These are phyloP conservation scores for Kradibia gibbosae DNA, from an alignment of 1,140 invertebrate species.

Conservation along the genomic window DNA sequence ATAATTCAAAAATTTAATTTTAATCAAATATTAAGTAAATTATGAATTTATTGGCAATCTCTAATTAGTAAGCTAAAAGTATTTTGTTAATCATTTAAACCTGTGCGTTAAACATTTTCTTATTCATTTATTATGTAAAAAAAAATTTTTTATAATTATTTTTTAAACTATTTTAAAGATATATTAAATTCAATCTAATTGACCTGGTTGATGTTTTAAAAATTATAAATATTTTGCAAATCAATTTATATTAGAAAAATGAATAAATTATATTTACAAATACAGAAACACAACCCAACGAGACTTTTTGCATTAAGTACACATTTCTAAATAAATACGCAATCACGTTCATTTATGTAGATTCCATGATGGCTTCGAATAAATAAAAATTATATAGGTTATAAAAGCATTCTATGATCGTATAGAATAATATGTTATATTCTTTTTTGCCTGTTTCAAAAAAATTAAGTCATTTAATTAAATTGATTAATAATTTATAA, in stretches of 20 bases:
- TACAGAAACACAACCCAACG: conserved; percentile 10
- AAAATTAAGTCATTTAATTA: not conserved
- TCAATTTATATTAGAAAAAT: too few relatives aligned
- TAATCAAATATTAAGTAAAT: too few relatives aligned
- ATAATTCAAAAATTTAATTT: too few relatives aligned
- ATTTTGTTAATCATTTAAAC: too few relatives aligned
- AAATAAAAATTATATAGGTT: not conserved
- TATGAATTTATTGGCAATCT: too few relatives aligned
- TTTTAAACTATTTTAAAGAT: too few relatives aligned
- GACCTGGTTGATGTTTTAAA: not conserved
- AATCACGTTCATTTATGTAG: conserved; percentile 15
- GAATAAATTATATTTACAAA: not conserved
- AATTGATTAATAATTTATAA: not conserved
- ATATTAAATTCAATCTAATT: too few relatives aligned
- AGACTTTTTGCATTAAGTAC: not conserved
- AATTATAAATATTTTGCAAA: not conserved
- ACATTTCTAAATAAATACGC: conserved; percentile 14
- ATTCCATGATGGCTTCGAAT: not conserved
- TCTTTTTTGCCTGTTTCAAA: not conserved
- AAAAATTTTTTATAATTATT: too few relatives aligned
- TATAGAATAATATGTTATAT: not conserved
- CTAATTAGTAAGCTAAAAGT: too few relatives aligned
- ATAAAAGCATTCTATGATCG: conserved; percentile 5
- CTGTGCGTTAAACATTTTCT: too few relatives aligned
- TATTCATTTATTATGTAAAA: too few relatives aligned